phyloP scores from a whole-genome alignment of 2,113 vertebrate species.

The Spermophilus dauricus region DNA sequence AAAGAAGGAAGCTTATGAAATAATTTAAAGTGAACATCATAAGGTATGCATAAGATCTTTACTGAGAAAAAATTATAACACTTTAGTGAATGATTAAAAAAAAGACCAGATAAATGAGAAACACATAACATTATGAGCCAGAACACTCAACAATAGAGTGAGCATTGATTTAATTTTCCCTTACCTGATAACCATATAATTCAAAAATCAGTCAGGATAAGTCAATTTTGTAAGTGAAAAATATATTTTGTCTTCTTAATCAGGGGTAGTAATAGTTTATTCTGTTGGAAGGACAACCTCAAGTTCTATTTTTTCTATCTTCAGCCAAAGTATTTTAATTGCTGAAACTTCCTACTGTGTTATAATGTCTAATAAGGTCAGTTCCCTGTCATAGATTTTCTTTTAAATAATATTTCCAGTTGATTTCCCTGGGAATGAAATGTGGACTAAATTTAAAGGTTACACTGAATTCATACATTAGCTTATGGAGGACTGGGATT shows the following conservation, averaged over 20 bases:
- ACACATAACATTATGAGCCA: not conserved
- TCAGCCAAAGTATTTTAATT: not conserved
- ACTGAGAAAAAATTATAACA: not conserved
- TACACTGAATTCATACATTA: not conserved
- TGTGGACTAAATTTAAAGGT: not conserved
- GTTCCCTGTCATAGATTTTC: not conserved
- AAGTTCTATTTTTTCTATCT: not conserved
- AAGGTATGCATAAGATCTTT: not conserved
- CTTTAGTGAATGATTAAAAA: not conserved
- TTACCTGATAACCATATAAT: not conserved
- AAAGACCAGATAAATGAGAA: not conserved
- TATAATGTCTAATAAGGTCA: not conserved
- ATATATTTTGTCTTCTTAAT: not conserved
- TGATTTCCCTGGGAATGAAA: not conserved
- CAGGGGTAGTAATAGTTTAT: too few relatives aligned
- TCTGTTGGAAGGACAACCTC: not conserved
- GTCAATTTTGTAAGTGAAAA: not conserved
- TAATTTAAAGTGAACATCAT: not conserved
- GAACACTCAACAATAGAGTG: not conserved
- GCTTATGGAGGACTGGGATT: not conserved
- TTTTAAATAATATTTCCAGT: not conserved
- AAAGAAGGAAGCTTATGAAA: not conserved
- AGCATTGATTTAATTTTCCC: not conserved
- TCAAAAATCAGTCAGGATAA: not conserved
- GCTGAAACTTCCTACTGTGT: not conserved